phyloP scores from a whole-genome alignment of 2,113 vertebrate genomes.

The Melanerpes formicivorus region DNA sequence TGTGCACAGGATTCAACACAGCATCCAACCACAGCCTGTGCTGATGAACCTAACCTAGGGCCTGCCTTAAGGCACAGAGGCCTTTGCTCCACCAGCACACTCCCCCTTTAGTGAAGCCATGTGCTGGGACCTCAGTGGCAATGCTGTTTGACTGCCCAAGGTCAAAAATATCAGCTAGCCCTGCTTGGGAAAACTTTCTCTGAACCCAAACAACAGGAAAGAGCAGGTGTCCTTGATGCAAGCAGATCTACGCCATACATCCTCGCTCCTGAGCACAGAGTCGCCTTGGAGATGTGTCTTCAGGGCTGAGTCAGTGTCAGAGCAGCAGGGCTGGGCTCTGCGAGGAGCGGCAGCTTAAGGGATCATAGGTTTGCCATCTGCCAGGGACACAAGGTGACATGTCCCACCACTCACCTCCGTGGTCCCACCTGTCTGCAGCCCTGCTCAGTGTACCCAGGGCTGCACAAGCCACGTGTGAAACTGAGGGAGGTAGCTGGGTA shows the following conservation, averaged over 20 bases:
- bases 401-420: not conserved
- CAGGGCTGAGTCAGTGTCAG: not conserved
- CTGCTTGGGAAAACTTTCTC: not conserved
- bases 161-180: not conserved
- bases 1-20: not conserved
- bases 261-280: not conserved
- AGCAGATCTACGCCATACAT: not conserved
- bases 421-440: not conserved
- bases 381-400: not conserved
- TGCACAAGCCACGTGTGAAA: accelerated
- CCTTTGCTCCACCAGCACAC: not conserved
- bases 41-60: accelerated
- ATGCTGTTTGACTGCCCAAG: not conserved
- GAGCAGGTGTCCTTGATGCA: not conserved
- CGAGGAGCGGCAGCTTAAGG: not conserved
- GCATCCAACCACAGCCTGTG: not conserved
- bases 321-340: constrained; percentile 13
- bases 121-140: not conserved
- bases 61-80: not conserved
- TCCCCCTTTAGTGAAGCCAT: accelerated
- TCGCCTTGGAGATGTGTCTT: constrained; percentile 44
- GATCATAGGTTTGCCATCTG: constrained; percentile 18
- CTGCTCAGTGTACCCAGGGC: accelerated
- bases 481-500: not conserved
- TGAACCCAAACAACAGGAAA: not conserved